Percentiles rank a stretch among this genome's conserved stretches.
phyloP scores from a whole-genome alignment of 2,113 vertebrate genomes.

The Tapirus terrestris region DNA sequence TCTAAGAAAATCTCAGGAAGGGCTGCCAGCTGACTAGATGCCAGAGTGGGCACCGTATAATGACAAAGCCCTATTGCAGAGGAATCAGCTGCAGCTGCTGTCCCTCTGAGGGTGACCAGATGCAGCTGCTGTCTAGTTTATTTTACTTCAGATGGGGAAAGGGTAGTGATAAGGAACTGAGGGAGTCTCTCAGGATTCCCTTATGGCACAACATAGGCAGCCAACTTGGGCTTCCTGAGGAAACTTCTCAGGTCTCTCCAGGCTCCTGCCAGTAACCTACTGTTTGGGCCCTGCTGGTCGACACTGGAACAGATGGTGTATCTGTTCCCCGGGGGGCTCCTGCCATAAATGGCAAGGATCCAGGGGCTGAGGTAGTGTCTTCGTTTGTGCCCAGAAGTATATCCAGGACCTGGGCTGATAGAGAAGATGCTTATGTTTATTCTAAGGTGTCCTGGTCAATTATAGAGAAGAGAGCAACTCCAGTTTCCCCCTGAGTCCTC shows the following conservation, averaged over 20 bases:
- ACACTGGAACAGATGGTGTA: not conserved
- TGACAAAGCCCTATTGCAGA: slow-evolving; percentile 24
- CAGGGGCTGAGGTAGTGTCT: not conserved
- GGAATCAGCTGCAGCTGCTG: slow-evolving; percentile 42
- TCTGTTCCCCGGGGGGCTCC: not conserved
- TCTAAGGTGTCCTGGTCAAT: slow-evolving; percentile 40
- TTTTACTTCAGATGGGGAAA: slow-evolving; percentile 42
- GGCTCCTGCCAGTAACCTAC: not conserved
- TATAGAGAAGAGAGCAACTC: slow-evolving; percentile 18
- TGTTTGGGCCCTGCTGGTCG: not conserved
- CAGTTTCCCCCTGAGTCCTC: slow-evolving; percentile 45
- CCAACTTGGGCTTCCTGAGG: not conserved
- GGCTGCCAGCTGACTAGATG: slow-evolving; percentile 18
- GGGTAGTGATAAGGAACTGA: slow-evolving; percentile 23
- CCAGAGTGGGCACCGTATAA: not conserved
- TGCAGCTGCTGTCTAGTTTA: slow-evolving; percentile 54
- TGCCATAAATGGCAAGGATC: not conserved
- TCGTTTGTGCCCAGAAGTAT: not conserved
- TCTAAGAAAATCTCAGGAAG: slow-evolving; percentile 46
- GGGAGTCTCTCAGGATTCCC: not conserved
- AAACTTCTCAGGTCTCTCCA: not conserved
- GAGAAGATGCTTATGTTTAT: slow-evolving; percentile 48
- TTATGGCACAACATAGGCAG: not conserved
- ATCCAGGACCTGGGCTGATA: not conserved
- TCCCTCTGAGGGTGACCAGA: slow-evolving; percentile 37